Evolutionary conservation across 2,113 vertebrate genomes (phyloP).

Genomic region (Ochotona curzoniae): DNA sequence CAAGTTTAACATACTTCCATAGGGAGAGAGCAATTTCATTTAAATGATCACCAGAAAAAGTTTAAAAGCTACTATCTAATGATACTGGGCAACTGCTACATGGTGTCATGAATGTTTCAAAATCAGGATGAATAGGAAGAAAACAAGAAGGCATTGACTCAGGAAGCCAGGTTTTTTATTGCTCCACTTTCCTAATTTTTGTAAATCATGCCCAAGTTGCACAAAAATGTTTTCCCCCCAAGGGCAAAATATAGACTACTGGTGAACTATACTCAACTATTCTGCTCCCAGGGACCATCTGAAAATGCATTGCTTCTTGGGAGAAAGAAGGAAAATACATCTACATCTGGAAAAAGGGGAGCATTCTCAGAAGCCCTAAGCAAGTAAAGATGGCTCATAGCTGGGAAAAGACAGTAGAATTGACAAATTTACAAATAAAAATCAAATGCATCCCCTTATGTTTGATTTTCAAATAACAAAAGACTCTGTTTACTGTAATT

Average conservation of each 20-base stretch:
- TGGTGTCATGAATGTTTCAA: neutral
- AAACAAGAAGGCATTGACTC: neutral
- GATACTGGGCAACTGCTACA: neutral
- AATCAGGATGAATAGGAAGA: too few species aligned
- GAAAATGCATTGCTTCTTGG: neutral
- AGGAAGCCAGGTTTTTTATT: neutral
- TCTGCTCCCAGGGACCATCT: neutral
- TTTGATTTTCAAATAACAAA: constrained; percentile 1
- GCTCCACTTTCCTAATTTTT: neutral
- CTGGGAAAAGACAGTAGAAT: neutral
- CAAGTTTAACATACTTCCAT: neutral
- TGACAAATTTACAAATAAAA: neutral
- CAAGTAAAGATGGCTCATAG: neutral
- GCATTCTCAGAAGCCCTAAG: neutral
- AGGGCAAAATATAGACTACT: neutral
- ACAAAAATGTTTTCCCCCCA: neutral
- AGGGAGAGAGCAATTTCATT: neutral
- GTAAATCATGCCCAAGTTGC: neutral
- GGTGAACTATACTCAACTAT: neutral
- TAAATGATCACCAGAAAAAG: neutral
- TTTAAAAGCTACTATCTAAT: neutral
- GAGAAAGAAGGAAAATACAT: neutral
- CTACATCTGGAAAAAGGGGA: neutral
- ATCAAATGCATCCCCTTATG: neutral
- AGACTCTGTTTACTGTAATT: neutral